Base-by-base conservation (phyloP, 2,113 vertebrate species). In the Gasterosteus aculeatus region DNA sequence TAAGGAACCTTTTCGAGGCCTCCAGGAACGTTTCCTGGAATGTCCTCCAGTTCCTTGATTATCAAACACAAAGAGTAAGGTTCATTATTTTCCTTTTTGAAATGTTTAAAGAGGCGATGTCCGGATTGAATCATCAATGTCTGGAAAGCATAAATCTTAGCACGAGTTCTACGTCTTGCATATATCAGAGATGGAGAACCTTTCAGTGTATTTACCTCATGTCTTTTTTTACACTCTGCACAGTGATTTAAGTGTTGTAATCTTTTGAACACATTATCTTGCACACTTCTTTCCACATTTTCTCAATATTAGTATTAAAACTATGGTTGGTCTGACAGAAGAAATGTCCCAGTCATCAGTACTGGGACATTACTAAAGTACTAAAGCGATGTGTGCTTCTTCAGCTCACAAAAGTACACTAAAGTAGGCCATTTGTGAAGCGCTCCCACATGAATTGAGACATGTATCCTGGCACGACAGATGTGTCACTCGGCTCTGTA, bases 31-130 rank as follows among this genome's bases (percentile, higher is more conserved):
- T 84, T 29, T 87, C 82, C 0, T 68, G 38, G 53, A 18, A 92
- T 85, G 10, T 1, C 57, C 26, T 85, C 75, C 72, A 92, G 70
- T 75, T 78, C 65, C 89, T 92, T 72, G 35, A 70, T 72, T 29
- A 60, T 15, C 12, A 80, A 75, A 66, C 46, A 22, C 7, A 66
- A 62, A 77, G 10, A 69, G 8, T 10, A 15, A 69, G 2, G 10
- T 73, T 57, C 10, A 42, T 42, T 12, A 42, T 42, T 42, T 12
- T 42, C 41, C 41, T 42, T 42, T 42, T 42, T 12, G 10, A 54
- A 22, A 61, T 33, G 41, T 15, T 59, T 22, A 66, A 63, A 29
- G 6, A 26, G 6, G 42, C 33, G 56, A 29, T 39, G 41, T 16
- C 51, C 63, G 22, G 19, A 18, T 16, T 44, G 0, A 39, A 61